Conservation (phyloP, 2,113 vertebrate genomes). For the Symphodus melops region DNA sequence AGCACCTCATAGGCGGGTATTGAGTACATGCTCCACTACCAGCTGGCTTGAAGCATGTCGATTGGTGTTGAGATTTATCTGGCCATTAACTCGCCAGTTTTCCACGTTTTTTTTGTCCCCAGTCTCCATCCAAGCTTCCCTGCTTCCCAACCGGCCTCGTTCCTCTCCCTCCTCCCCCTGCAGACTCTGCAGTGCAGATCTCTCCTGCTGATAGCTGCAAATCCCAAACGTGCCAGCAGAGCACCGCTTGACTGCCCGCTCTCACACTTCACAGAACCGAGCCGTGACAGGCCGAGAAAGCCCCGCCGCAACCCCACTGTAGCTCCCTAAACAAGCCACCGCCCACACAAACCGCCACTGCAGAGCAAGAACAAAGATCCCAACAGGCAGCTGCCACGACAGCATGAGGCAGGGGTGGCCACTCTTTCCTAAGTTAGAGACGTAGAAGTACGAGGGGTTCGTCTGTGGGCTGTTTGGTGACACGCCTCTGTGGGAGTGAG, state of each 20-base stretch:
- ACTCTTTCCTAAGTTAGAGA: constrained; percentile 17
- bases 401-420: constrained; percentile 1
- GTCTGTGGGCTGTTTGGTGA: constrained; percentile 40
- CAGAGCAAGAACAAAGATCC: constrained; percentile 6
- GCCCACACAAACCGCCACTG: constrained; percentile 7
- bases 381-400: background rate
- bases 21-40: constrained; percentile 18
- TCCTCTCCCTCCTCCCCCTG: constrained; percentile 54
- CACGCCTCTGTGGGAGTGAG: constrained; percentile 43
- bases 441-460: constrained; percentile 29
- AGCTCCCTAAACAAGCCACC: constrained; percentile 30
- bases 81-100: constrained; percentile 27
- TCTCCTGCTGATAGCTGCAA: constrained; percentile 80
- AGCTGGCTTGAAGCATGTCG: background rate
- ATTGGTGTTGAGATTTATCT: constrained; percentile 43
- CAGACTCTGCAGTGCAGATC: constrained; percentile 84
- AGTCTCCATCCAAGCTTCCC: constrained; percentile 39
- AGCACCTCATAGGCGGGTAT: constrained; percentile 1
- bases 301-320: constrained; percentile 4
- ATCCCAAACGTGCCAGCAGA: constrained; percentile 74
- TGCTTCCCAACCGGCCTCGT: constrained; percentile 37
- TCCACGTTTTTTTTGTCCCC: constrained; percentile 31
- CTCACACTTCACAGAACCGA: constrained; percentile 57
- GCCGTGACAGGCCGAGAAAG: constrained; percentile 43
- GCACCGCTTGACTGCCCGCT: constrained; percentile 49